Percentiles rank a stretch among this genome's conserved stretches.
These are phyloP conservation scores for Podarcis siculus DNA, from an alignment of 2,797 vertebrate species.

Conservation along the genomic window DNA sequence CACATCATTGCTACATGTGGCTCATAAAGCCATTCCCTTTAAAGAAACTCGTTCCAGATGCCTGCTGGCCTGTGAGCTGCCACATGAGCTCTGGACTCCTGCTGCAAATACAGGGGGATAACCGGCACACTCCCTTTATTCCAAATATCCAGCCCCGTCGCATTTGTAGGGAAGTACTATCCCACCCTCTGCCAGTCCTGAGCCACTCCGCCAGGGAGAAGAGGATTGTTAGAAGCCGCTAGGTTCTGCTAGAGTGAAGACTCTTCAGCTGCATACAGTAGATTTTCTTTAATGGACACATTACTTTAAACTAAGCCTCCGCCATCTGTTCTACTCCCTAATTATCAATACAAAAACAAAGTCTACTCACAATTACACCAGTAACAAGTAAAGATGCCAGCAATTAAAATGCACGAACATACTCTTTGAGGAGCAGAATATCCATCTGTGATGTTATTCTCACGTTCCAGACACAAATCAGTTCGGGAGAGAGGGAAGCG, in stretches of 20 bases:
- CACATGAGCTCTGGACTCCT: not conserved
- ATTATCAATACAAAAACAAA: slow-evolving; percentile 81
- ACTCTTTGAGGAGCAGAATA: slow-evolving; percentile 25
- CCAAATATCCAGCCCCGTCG: not conserved
- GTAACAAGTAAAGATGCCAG: slow-evolving; percentile 77
- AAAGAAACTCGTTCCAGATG: slow-evolving; percentile 18
- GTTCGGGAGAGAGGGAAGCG: slow-evolving; percentile 30
- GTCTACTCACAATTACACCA: slow-evolving; percentile 78
- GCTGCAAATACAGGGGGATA: not conserved
- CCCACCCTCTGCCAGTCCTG: fast-evolving
- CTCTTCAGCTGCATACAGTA: slow-evolving; percentile 75
- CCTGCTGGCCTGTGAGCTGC: not conserved
- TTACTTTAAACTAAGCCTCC: slow-evolving; percentile 79
- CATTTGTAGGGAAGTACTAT: fast-evolving
- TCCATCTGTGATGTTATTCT: slow-evolving; percentile 70
- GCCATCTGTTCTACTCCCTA: slow-evolving; percentile 77
- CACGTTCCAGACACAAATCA: slow-evolving; percentile 28
- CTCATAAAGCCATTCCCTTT: not conserved
- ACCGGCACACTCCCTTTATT: not conserved
- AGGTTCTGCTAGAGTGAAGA: slow-evolving; percentile 65
- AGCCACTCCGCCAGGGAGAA: slow-evolving; percentile 11
- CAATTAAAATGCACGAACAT: slow-evolving; percentile 76
- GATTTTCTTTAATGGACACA: slow-evolving; percentile 79
- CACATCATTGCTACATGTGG: not conserved
- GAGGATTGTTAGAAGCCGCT: not conserved